Evolutionary conservation across 1,140 invertebrate genomes (phyloP).

Genomic region (Cotesia glomerata): DNA sequence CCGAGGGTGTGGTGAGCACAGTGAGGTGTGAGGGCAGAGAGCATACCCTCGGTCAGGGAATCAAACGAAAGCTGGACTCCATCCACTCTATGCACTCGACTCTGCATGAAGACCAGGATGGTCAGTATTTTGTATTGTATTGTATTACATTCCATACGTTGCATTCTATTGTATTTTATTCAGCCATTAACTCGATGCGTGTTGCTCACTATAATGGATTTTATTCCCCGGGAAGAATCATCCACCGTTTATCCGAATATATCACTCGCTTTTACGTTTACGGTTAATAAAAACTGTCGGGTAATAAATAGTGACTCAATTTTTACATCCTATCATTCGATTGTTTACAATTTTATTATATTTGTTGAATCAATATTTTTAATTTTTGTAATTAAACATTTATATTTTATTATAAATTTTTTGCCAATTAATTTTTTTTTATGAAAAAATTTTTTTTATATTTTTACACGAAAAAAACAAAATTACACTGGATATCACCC

Average conservation of each 20-base stretch:
- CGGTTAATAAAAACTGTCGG: background rate
- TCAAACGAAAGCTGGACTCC: constrained; percentile 64
- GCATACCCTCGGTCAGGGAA: constrained; percentile 59
- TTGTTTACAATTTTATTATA: background rate
- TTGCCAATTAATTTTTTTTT: too few relatives aligned
- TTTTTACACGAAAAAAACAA: too few relatives aligned
- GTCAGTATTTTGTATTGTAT: constrained; percentile 61
- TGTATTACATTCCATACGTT: constrained; percentile 34
- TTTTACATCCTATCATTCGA: too few relatives aligned
- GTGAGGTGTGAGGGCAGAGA: constrained; percentile 62
- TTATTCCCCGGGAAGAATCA: background rate
- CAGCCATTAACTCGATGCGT: constrained; percentile 37
- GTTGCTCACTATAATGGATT: constrained; percentile 5
- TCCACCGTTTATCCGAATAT: constrained; percentile 1
- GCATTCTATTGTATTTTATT: too few relatives aligned
- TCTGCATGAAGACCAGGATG: constrained; percentile 65
- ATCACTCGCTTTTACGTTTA: background rate
- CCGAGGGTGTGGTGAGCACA: constrained; percentile 62
- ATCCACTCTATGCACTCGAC: constrained; percentile 64
- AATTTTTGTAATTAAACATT: too few relatives aligned
- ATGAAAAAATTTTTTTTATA: too few relatives aligned
- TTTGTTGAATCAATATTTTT: too few relatives aligned
- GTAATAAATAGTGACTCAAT: background rate
- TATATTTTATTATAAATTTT: too few relatives aligned
- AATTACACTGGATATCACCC: too few relatives aligned